Evolutionary conservation across 2,113 vertebrate species (phyloP).

Genomic region (Lepus europaeus): DNA sequence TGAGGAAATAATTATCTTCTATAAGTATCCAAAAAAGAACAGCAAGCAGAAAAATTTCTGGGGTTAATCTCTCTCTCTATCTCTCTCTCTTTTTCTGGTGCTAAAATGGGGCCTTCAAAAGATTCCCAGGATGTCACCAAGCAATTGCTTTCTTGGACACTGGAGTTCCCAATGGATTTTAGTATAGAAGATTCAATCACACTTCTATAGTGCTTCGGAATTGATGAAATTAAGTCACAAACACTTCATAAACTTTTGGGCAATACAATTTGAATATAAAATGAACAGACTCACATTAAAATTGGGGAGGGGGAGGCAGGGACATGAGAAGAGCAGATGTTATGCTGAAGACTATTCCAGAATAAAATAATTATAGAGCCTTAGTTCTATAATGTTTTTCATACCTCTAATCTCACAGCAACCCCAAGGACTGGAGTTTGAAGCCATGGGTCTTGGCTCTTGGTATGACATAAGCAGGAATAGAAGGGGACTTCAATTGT

Average conservation of each 20-base stretch:
- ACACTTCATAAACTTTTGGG: constrained; percentile 4
- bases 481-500: neutral
- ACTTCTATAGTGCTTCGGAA: neutral
- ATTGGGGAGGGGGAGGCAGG: neutral
- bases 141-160: neutral
- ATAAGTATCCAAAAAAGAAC: neutral
- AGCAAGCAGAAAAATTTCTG: neutral
- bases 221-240: neutral
- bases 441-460: neutral
- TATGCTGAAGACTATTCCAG: neutral
- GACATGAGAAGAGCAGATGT: neutral
- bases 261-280: neutral
- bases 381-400: neutral
- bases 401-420: neutral
- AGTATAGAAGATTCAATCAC: neutral
- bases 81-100: neutral
- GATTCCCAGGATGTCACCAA: constrained; percentile 24
- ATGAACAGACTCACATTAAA: neutral
- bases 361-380: constrained; percentile 22
- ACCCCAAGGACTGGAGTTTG: neutral
- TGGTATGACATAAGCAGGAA: neutral
- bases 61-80: neutral
- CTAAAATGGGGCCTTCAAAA: constrained; percentile 22
- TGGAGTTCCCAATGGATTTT: neutral
- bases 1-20: neutral